Base-by-base conservation (phyloP, 2,113 vertebrate genomes). In the Tachysurus fulvidraco region DNA sequence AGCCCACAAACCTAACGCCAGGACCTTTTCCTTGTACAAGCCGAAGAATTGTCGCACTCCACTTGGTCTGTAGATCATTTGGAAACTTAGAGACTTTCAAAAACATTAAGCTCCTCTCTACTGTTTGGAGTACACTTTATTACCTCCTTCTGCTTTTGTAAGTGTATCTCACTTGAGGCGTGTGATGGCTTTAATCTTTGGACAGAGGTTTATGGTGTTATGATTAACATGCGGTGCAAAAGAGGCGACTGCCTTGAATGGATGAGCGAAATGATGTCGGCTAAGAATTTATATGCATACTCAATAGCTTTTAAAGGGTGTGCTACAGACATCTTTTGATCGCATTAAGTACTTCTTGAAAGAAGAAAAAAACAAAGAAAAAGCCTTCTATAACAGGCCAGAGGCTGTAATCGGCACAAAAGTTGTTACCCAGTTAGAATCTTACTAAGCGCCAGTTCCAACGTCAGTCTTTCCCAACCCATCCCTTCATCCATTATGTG, bases 251-350 rank as follows among this genome's bases (percentile, higher is more conserved):
- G 62, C 80, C 78, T 81, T 78, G 88, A 88, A 65, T 62, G 76
- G 76, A 88, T 60, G 60, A 64, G 79, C 85, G 77, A 81, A 85
- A 83, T 88, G 52, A 88, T 91, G 90, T 92, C 91, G 90, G 83
- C 73, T 67, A 64, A 76, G 82, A 90, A 92, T 93, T 89, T 83
- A 91, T 89, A 92, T 88, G 90, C 92, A 89, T 88, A 57, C 85
- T 89, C 87, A 91, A 92, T 91, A 89, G 87, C 88, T 92, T 92
- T 94, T 93, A 92, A 94, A 93, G 92, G 91, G 91, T 85, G 90
- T 88, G 91, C 89, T 87, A 89, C 87, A 91, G 90, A 92, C 92
- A 91, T 91, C 85, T 92, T 44, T 88, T 90, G 89, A 88, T 88
- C 62, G 89, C 85, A 85, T 90, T 90, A 88, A 92, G 90, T 86